A percentile compares a stretch with the other conserved stretches of the same genome.
Conservation (phyloP, 2,797 vertebrate species). For the Notamacropus eugenii region DNA sequence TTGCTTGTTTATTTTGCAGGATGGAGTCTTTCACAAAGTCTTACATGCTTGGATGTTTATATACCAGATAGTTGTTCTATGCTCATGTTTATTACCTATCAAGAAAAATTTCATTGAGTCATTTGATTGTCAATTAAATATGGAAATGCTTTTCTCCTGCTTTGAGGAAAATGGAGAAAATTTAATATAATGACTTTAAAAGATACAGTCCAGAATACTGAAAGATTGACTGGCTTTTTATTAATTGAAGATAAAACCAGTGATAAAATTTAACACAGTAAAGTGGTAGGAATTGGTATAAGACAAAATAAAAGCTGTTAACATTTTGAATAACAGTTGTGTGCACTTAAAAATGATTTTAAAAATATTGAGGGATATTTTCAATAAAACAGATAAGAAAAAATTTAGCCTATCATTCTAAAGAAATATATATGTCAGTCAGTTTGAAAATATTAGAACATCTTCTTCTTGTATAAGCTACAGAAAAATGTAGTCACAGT, state of each 20-base stretch:
- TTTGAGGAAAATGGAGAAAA: neutral
- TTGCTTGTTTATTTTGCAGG: neutral
- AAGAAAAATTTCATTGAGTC: neutral
- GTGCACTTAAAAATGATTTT: neutral
- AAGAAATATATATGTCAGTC: neutral
- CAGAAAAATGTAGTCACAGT: neutral
- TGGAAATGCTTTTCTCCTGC: neutral
- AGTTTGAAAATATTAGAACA: constrained; percentile 3
- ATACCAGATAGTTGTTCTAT: neutral
- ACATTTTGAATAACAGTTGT: neutral
- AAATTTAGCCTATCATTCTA: neutral
- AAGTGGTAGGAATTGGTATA: neutral
- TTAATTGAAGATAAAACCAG: neutral
- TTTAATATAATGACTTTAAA: neutral
- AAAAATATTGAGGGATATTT: neutral
- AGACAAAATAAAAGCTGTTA: neutral
- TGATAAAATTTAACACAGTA: neutral
- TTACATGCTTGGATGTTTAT: neutral
- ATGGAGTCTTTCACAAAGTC: neutral
- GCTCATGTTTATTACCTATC: neutral
- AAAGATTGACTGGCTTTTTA: neutral
- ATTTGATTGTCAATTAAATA: constrained; percentile 10
- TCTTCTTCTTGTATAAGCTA: neutral
- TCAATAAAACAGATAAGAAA: neutral
- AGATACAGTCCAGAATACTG: neutral